Percentiles rank a stretch among this genome's conserved stretches.
phyloP scores from a whole-genome alignment of 2,888 invertebrate genomes.

The Callimorpha dominula region DNA sequence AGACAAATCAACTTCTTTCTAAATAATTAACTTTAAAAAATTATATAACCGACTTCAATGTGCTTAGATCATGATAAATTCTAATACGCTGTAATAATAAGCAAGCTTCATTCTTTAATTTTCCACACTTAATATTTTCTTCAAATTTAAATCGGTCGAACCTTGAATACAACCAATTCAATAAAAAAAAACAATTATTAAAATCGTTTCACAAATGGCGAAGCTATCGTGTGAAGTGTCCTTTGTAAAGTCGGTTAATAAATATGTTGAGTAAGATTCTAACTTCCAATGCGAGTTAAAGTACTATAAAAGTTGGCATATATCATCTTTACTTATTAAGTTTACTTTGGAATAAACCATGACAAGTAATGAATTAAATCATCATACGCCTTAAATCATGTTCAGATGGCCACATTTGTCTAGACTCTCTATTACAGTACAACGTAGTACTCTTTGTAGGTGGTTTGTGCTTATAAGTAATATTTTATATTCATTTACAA shows the following conservation, averaged over 20 bases:
- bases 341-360: neutral
- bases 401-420: conserved; percentile 2
- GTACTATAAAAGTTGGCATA: neutral
- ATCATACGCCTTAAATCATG: neutral
- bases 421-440: conserved; percentile 1
- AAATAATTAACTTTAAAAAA: too few relatives aligned
- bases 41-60: too few relatives aligned
- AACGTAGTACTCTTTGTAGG: conserved; percentile 9
- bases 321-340: neutral
- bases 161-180: too few relatives aligned
- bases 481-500: conserved; percentile 7
- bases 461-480: conserved; percentile 5
- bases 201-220: too few relatives aligned
- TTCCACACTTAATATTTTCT: too few relatives aligned
- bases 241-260: neutral
- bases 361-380: neutral
- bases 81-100: too few relatives aligned
- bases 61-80: too few relatives aligned
- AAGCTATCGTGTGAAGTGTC: too few relatives aligned
- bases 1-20: too few relatives aligned
- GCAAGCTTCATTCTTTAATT: too few relatives aligned
- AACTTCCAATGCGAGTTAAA: neutral
- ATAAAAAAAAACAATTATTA: too few relatives aligned
- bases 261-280: neutral
- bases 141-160: too few relatives aligned